phyloP scores from a whole-genome alignment of 2,888 invertebrate genomes.

The Chydorus sphaericus region DNA sequence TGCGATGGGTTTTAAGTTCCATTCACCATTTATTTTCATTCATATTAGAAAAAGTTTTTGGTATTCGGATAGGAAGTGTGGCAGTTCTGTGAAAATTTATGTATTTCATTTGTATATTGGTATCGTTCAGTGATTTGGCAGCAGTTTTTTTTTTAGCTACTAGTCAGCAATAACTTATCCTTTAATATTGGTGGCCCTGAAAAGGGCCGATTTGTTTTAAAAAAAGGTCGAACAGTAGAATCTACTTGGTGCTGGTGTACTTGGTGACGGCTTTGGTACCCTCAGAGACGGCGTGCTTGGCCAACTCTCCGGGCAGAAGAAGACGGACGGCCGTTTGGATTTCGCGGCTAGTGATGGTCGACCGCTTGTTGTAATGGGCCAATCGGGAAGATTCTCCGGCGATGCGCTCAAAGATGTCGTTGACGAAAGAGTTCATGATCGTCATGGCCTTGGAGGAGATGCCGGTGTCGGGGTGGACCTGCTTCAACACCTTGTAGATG shows the following conservation, averaged over 20 bases:
- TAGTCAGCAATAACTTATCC: too few species aligned
- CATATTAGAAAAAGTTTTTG: too few species aligned
- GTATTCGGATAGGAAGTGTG: too few species aligned
- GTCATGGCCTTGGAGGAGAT: conserved; percentile 52
- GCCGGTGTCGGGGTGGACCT: conserved; percentile 45
- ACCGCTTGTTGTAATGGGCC: conserved; percentile 44
- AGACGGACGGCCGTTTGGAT: background rate
- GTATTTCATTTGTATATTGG: too few species aligned
- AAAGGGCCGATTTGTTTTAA: too few species aligned
- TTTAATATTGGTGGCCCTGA: too few species aligned
- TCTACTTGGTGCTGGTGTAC: conserved; percentile 32
- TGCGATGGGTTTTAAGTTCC: too few species aligned
- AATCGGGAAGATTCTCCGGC: conserved; percentile 48
- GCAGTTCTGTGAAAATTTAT: too few species aligned
- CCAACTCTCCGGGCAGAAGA: conserved; percentile 49
- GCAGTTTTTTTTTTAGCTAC: too few species aligned
- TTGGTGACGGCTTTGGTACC: conserved; percentile 46
- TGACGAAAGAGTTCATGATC: conserved; percentile 60
- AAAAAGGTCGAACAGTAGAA: too few species aligned
- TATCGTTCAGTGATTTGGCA: too few species aligned
- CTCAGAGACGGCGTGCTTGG: conserved; percentile 52
- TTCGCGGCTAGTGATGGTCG: conserved; percentile 17
- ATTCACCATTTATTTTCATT: too few species aligned
- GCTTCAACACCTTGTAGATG: conserved; percentile 45
- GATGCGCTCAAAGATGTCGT: conserved; percentile 56